A percentile compares a stretch with the other conserved stretches of the same genome.
phyloP scores from a whole-genome alignment of 2,888 invertebrate species.

The Allophyes oxyacanthae region DNA sequence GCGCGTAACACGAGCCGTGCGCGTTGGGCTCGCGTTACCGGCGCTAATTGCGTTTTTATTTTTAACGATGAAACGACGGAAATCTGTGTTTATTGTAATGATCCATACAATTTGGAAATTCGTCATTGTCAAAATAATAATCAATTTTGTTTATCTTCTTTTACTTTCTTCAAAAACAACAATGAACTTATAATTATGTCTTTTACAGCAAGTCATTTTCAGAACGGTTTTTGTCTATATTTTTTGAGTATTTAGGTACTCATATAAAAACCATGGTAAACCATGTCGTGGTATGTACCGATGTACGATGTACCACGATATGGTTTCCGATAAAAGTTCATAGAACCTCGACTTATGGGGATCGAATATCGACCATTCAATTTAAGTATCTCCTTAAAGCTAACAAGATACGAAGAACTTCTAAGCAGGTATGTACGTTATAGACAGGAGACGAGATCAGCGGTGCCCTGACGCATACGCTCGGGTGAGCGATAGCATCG shows the following conservation, averaged over 20 bases:
- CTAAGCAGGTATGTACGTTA: neutral
- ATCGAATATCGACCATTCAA: neutral
- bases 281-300: too few relatives aligned
- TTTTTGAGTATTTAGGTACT: too few relatives aligned
- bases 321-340: too few relatives aligned
- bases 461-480: neutral
- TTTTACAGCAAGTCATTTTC: too few relatives aligned
- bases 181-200: too few relatives aligned
- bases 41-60: neutral
- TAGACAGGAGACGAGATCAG: conserved; percentile 23
- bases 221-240: too few relatives aligned
- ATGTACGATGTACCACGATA: too few relatives aligned
- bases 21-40: neutral
- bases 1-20: neutral
- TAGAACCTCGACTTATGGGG: neutral
- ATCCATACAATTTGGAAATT: neutral
- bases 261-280: too few relatives aligned
- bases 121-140: neutral
- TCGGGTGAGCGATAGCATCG: conserved; percentile 1
- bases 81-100: neutral
- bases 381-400: neutral
- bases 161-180: too few relatives aligned
- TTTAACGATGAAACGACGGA: neutral
- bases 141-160: too few relatives aligned
- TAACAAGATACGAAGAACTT: neutral